These are phyloP conservation scores for Mormyrus hasselquistii DNA, from an alignment of 2,797 vertebrate genomes.

Conservation along the genomic window DNA sequence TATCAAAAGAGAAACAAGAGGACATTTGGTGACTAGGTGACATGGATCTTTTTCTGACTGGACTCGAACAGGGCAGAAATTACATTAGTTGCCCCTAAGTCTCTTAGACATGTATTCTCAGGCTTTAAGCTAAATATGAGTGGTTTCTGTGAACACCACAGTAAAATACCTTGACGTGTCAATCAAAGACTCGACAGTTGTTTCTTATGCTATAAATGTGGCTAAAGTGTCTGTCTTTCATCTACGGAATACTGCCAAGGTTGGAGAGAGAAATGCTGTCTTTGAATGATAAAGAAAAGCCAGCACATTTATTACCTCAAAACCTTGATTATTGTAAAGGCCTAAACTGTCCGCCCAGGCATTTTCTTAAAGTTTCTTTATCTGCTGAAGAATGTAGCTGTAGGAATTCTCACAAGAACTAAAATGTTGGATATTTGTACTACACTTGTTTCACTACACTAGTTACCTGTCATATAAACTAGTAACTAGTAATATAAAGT, in stretches of 20 bases:
- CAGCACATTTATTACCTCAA: not conserved
- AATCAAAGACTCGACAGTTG: not conserved
- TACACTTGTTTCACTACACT: not conserved
- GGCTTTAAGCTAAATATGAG: not conserved
- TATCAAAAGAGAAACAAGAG: not conserved
- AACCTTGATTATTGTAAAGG: conserved; percentile 8
- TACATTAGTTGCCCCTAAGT: not conserved
- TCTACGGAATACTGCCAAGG: not conserved
- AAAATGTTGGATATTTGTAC: not conserved
- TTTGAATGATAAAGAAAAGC: not conserved
- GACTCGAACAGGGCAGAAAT: not conserved
- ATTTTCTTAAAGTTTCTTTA: not conserved
- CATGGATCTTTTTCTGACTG: not conserved
- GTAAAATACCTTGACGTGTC: not conserved
- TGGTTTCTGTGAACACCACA: not conserved
- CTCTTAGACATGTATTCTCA: not conserved
- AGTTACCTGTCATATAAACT: not conserved
- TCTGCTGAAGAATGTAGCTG: not conserved
- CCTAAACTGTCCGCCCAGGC: not conserved
- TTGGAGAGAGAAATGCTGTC: not conserved
- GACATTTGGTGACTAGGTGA: not conserved
- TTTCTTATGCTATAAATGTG: not conserved
- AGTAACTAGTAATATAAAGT: not conserved
- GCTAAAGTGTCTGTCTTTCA: not conserved
- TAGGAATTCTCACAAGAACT: not conserved